phyloP scores from a whole-genome alignment of 2,113 vertebrate genomes.

The Lamprologus tigripictilis region DNA sequence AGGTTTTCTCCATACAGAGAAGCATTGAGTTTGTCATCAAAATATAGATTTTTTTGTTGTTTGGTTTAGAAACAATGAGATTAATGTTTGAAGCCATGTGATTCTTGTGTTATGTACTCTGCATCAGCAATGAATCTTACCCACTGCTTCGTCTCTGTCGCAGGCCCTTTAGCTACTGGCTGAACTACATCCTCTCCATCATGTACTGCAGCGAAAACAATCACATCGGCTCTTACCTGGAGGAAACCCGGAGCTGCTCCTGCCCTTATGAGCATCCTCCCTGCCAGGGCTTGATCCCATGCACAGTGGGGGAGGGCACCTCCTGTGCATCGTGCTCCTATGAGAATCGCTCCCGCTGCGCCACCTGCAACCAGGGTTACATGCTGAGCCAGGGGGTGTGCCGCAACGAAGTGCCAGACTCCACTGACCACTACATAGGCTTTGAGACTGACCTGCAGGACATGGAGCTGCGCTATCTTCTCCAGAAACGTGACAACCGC shows the following conservation, averaged over 20 bases:
- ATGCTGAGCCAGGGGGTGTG: slow-evolving; percentile 75
- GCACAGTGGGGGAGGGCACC: slow-evolving; percentile 68
- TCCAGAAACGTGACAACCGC: slow-evolving; percentile 70
- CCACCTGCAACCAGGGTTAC: slow-evolving; percentile 73
- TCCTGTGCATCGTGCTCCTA: slow-evolving; percentile 73
- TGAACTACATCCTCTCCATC: slow-evolving; percentile 77
- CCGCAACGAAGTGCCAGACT: slow-evolving; percentile 73
- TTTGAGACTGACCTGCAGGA: slow-evolving; percentile 79
- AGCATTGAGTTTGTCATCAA: background rate
- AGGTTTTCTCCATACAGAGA: background rate
- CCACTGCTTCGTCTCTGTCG: background rate
- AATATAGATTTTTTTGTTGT: background rate
- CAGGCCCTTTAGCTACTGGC: slow-evolving; percentile 73
- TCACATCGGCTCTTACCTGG: slow-evolving; percentile 72
- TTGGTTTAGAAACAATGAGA: background rate
- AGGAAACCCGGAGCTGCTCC: slow-evolving; percentile 71
- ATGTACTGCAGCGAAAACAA: slow-evolving; percentile 81
- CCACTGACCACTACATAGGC: slow-evolving; percentile 78
- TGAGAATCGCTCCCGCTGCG: slow-evolving; percentile 75
- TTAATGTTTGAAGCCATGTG: background rate
- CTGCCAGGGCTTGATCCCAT: slow-evolving; percentile 74
- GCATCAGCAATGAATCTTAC: background rate
- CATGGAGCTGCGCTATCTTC: slow-evolving; percentile 72
- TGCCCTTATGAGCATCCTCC: slow-evolving; percentile 72
- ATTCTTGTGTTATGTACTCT: background rate